Percentiles rank a stretch among this genome's conserved stretches.
These are phyloP conservation scores for Xiphophorus couchianus DNA, from an alignment of 2,113 vertebrate species.

Conservation along the genomic window DNA sequence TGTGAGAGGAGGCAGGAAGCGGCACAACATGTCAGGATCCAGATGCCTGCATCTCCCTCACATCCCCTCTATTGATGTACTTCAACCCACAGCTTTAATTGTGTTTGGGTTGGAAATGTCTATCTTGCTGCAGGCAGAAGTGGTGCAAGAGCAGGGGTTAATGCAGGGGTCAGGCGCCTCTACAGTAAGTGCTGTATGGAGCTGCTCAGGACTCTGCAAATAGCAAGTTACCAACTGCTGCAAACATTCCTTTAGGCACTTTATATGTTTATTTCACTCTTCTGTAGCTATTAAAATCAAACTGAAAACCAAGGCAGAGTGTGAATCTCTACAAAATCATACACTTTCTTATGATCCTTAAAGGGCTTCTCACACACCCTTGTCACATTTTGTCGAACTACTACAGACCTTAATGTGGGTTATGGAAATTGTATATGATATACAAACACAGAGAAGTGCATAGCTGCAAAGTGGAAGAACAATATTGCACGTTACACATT, in stretches of 20 bases:
- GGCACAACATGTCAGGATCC: conserved; percentile 64
- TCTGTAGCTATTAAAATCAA: neutral
- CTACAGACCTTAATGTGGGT: neutral
- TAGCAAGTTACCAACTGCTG: conserved; percentile 36
- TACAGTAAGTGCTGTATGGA: conserved; percentile 39
- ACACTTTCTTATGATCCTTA: neutral
- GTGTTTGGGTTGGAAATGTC: conserved; percentile 63
- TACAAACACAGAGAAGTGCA: neutral
- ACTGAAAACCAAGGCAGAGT: neutral
- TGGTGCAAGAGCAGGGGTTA: conserved; percentile 64
- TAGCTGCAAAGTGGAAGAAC: too few species aligned
- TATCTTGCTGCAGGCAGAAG: conserved; percentile 26
- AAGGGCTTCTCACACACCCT: neutral
- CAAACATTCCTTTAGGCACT: conserved; percentile 6
- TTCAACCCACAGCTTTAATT: conserved; percentile 76
- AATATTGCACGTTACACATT: neutral
- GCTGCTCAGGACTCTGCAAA: conserved; percentile 43
- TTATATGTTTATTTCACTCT: conserved; percentile 18
- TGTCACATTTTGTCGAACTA: neutral
- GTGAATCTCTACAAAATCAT: neutral
- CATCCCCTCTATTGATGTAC: conserved; percentile 48
- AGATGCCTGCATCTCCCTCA: conserved; percentile 60
- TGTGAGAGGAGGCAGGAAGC: conserved; percentile 65
- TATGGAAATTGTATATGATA: neutral
- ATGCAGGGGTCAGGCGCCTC: conserved; percentile 58